Percentiles rank a stretch among this genome's conserved stretches.
phyloP scores from a whole-genome alignment of 2,797 vertebrate species.

The Danio jaintianensis region DNA sequence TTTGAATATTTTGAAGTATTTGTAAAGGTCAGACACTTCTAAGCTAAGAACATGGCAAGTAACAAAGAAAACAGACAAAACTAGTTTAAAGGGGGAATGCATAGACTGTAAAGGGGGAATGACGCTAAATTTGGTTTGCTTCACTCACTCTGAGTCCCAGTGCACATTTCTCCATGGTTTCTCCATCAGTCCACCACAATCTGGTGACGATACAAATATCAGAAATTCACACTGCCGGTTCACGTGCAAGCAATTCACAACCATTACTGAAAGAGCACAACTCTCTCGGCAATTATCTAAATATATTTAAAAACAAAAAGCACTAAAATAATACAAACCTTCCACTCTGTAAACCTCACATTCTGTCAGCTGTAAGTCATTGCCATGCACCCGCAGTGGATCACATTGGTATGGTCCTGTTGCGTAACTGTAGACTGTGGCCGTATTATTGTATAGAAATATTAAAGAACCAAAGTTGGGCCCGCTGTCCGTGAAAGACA shows the following conservation, averaged over 20 bases:
- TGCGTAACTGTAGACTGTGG: constrained; percentile 42
- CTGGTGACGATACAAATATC: constrained; percentile 53
- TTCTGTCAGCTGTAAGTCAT: constrained; percentile 62
- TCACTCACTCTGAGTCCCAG: constrained; percentile 61
- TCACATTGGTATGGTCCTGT: constrained; percentile 53
- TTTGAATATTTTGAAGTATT: too few species aligned
- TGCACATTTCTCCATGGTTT: constrained; percentile 72
- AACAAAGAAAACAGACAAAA: too few species aligned
- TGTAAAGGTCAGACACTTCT: too few species aligned
- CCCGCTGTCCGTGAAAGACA: constrained; percentile 60
- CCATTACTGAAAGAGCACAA: background rate
- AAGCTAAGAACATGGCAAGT: too few species aligned
- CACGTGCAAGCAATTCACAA: background rate
- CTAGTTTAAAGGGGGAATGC: too few species aligned
- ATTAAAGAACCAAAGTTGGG: constrained; percentile 64
- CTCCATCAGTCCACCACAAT: constrained; percentile 58
- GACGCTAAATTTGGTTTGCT: background rate
- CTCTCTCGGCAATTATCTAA: background rate
- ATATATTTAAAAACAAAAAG: background rate
- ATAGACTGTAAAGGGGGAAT: too few species aligned
- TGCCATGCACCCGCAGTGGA: constrained; percentile 58
- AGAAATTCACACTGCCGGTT: background rate
- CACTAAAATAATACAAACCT: constrained; percentile 61
- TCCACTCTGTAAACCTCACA: constrained; percentile 72
- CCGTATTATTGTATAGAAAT: constrained; percentile 50